A percentile compares a stretch with the other conserved stretches of the same genome.
phyloP scores from a whole-genome alignment of 1,140 invertebrate species.

The Bombus picipes region DNA sequence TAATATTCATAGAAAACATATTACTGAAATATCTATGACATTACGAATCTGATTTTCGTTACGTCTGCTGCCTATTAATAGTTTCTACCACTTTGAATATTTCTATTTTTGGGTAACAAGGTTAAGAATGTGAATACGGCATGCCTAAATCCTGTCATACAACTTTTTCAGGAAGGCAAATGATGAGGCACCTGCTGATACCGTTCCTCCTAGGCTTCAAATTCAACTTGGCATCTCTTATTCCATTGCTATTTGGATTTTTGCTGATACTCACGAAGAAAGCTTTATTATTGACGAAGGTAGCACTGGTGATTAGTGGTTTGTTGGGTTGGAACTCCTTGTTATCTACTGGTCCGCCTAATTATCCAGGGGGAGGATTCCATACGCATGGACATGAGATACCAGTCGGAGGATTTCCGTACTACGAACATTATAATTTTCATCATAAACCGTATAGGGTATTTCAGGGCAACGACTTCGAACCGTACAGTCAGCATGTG shows the following conservation, averaged over 20 bases:
- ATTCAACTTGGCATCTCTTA: slow-evolving; percentile 88
- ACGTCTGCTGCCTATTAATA: neutral
- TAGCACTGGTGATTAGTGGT: slow-evolving; percentile 87
- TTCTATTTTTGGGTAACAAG: neutral
- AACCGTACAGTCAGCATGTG: slow-evolving; percentile 76
- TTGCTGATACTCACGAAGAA: slow-evolving; percentile 88
- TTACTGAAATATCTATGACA: slow-evolving; percentile 13
- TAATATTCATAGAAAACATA: no score
- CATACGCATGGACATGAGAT: slow-evolving; percentile 43
- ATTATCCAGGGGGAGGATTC: slow-evolving; percentile 42
- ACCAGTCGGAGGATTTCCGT: slow-evolving; percentile 34
- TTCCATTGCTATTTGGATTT: slow-evolving; percentile 88
- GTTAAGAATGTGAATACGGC: neutral
- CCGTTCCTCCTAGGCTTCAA: slow-evolving; percentile 90
- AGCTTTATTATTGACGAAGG: slow-evolving; percentile 87
- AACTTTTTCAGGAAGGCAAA: slow-evolving; percentile 84
- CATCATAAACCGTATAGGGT: slow-evolving; percentile 51
- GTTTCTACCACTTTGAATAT: neutral
- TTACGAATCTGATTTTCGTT: neutral
- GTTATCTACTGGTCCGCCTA: slow-evolving; percentile 40
- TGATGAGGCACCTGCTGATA: slow-evolving; percentile 86
- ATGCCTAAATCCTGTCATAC: neutral
- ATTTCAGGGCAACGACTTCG: slow-evolving; percentile 23
- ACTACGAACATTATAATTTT: slow-evolving; percentile 65
- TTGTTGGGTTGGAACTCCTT: slow-evolving; percentile 84